Conservation (phyloP, 2,797 vertebrate genomes). For the Sebastes taczanowskii region DNA sequence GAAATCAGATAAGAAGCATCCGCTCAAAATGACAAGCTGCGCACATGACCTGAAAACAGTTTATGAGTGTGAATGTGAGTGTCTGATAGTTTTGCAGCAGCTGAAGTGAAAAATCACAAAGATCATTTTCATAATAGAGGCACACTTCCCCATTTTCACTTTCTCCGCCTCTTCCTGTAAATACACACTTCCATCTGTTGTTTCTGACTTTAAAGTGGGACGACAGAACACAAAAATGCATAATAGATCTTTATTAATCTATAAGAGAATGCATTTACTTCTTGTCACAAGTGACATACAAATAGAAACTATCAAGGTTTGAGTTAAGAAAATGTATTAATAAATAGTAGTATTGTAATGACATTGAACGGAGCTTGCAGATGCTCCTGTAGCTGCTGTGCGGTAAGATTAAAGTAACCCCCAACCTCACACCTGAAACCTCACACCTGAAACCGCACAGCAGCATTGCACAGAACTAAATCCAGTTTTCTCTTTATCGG, state of each 20-base stretch:
- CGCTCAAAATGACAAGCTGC: background rate
- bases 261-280: background rate
- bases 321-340: background rate
- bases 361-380: background rate
- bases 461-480: background rate
- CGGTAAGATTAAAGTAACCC: conserved; percentile 5
- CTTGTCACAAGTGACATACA: background rate
- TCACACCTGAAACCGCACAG: background rate
- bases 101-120: background rate
- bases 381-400: background rate
- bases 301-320: background rate
- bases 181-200: background rate
- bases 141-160: conserved; percentile 7
- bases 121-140: background rate
- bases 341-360: background rate
- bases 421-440: background rate
- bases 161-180: background rate
- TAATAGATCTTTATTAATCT: background rate
- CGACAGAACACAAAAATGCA: background rate
- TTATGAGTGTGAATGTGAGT: background rate
- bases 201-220: background rate
- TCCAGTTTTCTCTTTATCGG: background rate
- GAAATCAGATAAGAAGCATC: background rate
- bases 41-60: background rate
- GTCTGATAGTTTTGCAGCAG: background rate